These are phyloP conservation scores for Anguilla pacifica DNA, from an alignment of 2,797 vertebrate genomes.

Conservation along the genomic window DNA sequence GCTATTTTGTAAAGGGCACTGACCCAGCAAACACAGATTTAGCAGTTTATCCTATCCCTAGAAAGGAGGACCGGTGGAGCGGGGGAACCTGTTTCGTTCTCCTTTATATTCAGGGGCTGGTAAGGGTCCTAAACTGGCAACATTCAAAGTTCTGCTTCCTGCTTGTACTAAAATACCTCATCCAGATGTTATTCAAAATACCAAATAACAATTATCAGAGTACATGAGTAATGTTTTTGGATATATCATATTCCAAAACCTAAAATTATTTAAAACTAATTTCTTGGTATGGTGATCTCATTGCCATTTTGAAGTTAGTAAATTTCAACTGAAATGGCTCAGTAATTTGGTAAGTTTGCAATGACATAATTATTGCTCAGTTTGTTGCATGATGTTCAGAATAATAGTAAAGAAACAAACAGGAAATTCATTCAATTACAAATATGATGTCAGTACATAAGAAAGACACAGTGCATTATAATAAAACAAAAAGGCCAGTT, in stretches of 20 bases:
- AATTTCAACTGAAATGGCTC: not conserved
- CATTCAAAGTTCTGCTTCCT: not conserved
- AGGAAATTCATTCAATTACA: not conserved
- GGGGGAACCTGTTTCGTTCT: not conserved
- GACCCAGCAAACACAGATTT: constrained; percentile 45
- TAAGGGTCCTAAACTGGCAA: not conserved
- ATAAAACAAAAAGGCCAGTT: not conserved
- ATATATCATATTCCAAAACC: not conserved
- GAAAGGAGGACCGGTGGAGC: not conserved
- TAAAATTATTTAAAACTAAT: not conserved
- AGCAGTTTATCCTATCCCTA: not conserved
- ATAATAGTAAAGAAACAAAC: not conserved
- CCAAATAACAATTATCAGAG: not conserved
- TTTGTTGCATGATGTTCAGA: constrained; percentile 14
- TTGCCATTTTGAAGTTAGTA: not conserved
- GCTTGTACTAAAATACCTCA: not conserved
- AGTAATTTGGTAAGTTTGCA: not conserved
- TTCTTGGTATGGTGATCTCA: not conserved
- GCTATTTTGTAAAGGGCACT: constrained; percentile 58
- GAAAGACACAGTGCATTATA: not conserved
- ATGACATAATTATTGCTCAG: not conserved
- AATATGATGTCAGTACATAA: not conserved
- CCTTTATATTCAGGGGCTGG: not conserved
- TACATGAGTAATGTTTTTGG: not conserved
- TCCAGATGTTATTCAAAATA: not conserved